Conservation (phyloP, 2,113 vertebrate species). For the Dipodomys spectabilis region DNA sequence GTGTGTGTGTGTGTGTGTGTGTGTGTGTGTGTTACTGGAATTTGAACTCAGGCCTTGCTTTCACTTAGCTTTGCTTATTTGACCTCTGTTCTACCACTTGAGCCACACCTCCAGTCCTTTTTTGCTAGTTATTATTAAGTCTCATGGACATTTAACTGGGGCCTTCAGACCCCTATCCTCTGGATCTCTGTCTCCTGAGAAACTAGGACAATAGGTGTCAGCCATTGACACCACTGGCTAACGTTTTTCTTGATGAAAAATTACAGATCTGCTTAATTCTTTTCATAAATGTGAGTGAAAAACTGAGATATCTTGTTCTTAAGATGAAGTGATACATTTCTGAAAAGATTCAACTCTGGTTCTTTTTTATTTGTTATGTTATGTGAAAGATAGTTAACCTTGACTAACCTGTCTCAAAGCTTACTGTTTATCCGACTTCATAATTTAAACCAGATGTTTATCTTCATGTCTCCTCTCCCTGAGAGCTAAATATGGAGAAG, state of each 20-base stretch:
- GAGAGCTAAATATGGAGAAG: not conserved
- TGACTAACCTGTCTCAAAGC: not conserved
- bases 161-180: too few species aligned
- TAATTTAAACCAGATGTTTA: not conserved
- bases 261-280: not conserved
- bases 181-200: too few species aligned
- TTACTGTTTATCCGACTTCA: not conserved
- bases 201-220: too few species aligned
- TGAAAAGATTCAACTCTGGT: not conserved
- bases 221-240: too few species aligned
- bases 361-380: not conserved
- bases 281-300: not conserved
- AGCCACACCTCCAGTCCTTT: too few species aligned
- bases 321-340: constrained; percentile 44
- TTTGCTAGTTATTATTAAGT: too few species aligned
- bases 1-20: too few species aligned
- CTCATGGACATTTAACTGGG: too few species aligned
- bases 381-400: not conserved
- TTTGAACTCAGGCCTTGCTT: too few species aligned
- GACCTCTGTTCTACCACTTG: too few species aligned
- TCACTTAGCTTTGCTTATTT: too few species aligned
- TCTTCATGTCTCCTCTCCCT: not conserved
- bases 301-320: constrained; percentile 41
- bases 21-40: too few species aligned
- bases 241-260: not conserved